Evolutionary conservation across 2,113 vertebrate species (phyloP).

Genomic region (Trinectes maculatus): DNA sequence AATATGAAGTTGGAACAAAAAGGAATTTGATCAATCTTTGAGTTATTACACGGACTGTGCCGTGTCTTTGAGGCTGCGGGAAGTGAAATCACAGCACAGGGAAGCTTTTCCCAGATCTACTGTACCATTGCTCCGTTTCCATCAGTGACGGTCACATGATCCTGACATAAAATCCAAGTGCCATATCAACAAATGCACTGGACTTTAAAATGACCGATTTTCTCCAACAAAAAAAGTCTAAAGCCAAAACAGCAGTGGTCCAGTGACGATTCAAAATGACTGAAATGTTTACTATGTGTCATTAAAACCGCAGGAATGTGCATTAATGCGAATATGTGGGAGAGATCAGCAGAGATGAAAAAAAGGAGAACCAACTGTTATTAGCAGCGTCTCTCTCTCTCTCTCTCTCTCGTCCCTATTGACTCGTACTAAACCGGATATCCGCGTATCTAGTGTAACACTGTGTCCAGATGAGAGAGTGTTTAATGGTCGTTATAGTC

Average conservation of each 20-base stretch:
- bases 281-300: not conserved
- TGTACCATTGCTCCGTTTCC: not conserved
- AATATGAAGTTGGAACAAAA: slow-evolving; percentile 37
- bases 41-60: not conserved
- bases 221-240: slow-evolving; percentile 33
- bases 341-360: not conserved
- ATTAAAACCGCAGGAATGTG: not conserved
- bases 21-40: slow-evolving; percentile 18
- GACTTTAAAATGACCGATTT: too few species aligned
- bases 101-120: not conserved
- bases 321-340: not conserved
- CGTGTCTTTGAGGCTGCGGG: not conserved
- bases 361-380: not conserved
- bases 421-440: slow-evolving; percentile 22
- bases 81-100: slow-evolving; percentile 2
- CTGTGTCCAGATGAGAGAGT: slow-evolving; percentile 12
- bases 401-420: too few species aligned
- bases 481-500: not conserved
- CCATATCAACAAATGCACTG: slow-evolving; percentile 21
- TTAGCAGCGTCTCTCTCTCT: too few species aligned
- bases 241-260: slow-evolving; percentile 3
- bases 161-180: slow-evolving; percentile 39
- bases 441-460: not conserved
- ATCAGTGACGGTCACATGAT: slow-evolving; percentile 16
- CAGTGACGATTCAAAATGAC: not conserved